These are phyloP conservation scores for Oxytorus armatus DNA, from an alignment of 2,888 invertebrate species.

Conservation along the genomic window DNA sequence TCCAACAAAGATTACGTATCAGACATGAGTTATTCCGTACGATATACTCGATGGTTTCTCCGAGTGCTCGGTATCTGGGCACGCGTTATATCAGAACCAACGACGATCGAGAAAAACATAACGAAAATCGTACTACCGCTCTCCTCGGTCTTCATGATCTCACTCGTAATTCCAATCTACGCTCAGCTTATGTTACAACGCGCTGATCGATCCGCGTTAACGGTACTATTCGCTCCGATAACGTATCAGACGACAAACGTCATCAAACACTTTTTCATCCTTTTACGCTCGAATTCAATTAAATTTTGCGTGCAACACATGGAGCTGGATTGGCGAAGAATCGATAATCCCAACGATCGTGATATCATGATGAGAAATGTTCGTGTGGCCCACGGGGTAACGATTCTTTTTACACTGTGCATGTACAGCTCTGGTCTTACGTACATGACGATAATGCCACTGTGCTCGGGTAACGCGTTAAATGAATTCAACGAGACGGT, in stretches of 20 bases:
- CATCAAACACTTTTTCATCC: conserved; percentile 40
- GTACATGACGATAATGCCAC: conserved; percentile 69
- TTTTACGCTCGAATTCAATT: conserved; percentile 31
- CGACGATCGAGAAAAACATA: conserved; percentile 18
- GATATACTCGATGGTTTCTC: conserved; percentile 48
- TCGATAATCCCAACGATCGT: conserved; percentile 63
- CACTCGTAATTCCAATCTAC: conserved; percentile 14
- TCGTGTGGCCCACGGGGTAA: conserved; percentile 63
- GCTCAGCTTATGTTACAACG: conserved; percentile 34
- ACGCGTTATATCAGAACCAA: conserved; percentile 38
- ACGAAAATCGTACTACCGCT: conserved; percentile 36
- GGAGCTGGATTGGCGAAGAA: conserved; percentile 65
- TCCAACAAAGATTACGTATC: conserved; percentile 30
- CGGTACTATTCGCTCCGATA: conserved; percentile 53
- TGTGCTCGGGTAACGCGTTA: conserved; percentile 53
- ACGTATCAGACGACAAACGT: conserved; percentile 36
- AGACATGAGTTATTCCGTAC: conserved; percentile 40
- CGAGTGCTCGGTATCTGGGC: conserved; percentile 58
- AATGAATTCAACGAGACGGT: conserved; percentile 60
- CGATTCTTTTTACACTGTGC: conserved; percentile 63
- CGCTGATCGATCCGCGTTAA: conserved; percentile 3
- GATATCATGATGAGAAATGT: conserved; percentile 68
- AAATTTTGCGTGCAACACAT: conserved; percentile 58
- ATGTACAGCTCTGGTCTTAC: conserved; percentile 73
- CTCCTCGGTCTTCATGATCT: conserved; percentile 7